These are phyloP conservation scores for Drosophila ironensis DNA, from an alignment of 1,140 invertebrate genomes.

Conservation along the genomic window DNA sequence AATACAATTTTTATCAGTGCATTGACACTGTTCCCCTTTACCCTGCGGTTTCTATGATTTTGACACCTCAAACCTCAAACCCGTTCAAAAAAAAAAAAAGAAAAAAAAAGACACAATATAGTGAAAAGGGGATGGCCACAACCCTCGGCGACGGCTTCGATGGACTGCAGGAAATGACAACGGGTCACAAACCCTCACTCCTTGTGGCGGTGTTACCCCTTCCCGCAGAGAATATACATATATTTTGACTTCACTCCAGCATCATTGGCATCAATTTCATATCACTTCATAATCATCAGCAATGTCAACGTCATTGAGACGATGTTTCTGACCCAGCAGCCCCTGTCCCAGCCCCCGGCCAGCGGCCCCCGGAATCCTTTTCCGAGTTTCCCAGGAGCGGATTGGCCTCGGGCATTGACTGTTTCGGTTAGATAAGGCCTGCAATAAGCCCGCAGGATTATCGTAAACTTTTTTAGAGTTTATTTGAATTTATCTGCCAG, in stretches of 20 bases:
- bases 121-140: conserved; percentile 4
- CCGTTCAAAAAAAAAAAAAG: conserved; percentile 22
- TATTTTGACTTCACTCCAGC: conserved; percentile 67
- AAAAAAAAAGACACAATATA: too few relatives aligned
- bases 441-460: conserved; percentile 9
- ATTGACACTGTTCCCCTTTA: conserved; percentile 26
- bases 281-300: conserved; percentile 77
- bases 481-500: not conserved
- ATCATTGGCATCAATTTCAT: conserved; percentile 79
- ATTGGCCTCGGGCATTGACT: conserved; percentile 16
- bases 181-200: conserved; percentile 11
- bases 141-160: conserved; percentile 31
- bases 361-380: conserved; percentile 10
- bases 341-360: not conserved
- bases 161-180: conserved; percentile 51
- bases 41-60: conserved; percentile 43
- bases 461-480: conserved; percentile 4
- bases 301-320: conserved; percentile 62
- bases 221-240: conserved; percentile 16
- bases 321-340: conserved; percentile 19
- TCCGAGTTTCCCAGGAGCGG: conserved; percentile 15
- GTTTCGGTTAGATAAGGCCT: conserved; percentile 21
- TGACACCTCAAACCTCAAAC: conserved; percentile 62
- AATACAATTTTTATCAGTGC: conserved; percentile 69
- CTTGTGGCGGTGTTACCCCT: not conserved